These are phyloP conservation scores for Sciurus carolinensis DNA, from an alignment of 2,797 vertebrate genomes.

Conservation along the genomic window DNA sequence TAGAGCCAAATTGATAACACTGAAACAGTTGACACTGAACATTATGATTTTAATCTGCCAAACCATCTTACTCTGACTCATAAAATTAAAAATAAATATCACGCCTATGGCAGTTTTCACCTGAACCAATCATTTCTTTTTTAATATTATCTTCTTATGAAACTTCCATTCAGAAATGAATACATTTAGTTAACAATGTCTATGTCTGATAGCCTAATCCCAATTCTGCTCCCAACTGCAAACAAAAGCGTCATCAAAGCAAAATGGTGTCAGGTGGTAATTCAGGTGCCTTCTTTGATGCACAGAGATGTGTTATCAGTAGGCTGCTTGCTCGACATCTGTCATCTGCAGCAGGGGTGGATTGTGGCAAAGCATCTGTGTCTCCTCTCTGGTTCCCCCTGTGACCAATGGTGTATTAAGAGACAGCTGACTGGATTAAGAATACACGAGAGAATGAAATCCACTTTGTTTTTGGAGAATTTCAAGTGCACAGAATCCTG, in stretches of 20 bases:
- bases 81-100: constrained; percentile 78
- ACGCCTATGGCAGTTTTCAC: constrained; percentile 56
- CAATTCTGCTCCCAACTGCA: neutral
- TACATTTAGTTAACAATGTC: constrained; percentile 9
- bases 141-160: constrained; percentile 48
- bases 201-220: neutral
- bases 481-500: neutral
- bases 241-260: neutral
- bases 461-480: neutral
- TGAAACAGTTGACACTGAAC: constrained; percentile 59
- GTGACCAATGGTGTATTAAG: neutral
- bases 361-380: accelerated
- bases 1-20: constrained; percentile 50
- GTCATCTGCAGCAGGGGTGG: neutral
- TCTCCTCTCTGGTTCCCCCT: neutral
- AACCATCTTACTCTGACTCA: constrained; percentile 63
- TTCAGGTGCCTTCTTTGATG: neutral
- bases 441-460: neutral
- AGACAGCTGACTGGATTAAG: neutral
- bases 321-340: neutral
- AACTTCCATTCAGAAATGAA: constrained; percentile 58
- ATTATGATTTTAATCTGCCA: constrained; percentile 75
- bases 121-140: constrained; percentile 13
- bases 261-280: neutral
- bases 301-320: neutral